Conservation (phyloP, 1,140 invertebrate species). For the Sweltsa coloradensis region DNA sequence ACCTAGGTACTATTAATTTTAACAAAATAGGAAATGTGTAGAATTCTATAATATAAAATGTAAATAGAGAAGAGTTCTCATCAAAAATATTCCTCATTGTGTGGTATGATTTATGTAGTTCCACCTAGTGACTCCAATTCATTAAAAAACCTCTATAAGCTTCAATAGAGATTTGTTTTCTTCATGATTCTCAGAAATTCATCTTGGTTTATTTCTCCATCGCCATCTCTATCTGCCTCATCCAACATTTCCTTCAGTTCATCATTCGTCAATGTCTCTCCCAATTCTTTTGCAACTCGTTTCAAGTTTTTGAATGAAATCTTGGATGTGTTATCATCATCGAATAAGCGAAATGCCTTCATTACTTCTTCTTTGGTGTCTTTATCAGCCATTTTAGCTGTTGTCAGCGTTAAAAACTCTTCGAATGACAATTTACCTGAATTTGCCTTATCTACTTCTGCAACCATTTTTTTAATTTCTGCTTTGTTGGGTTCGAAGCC, state of each 20-base stretch:
- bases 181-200: constrained; percentile 55
- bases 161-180: constrained; percentile 50
- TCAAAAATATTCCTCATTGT: no score
- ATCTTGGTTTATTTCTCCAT: constrained; percentile 45
- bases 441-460: constrained; percentile 37
- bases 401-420: constrained; percentile 42
- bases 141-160: no score
- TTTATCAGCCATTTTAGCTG: constrained; percentile 45
- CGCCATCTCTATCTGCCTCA: constrained; percentile 48
- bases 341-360: constrained; percentile 51
- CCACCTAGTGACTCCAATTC: no score
- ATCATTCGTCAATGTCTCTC: constrained; percentile 24
- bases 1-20: no score
- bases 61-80: no score
- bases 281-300: constrained; percentile 38
- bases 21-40: no score
- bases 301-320: constrained; percentile 44
- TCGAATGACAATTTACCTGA: constrained; percentile 29
- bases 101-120: no score
- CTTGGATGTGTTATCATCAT: constrained; percentile 47
- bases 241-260: constrained; percentile 46
- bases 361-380: constrained; percentile 49
- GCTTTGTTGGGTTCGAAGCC: constrained; percentile 47
- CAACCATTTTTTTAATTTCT: constrained; percentile 41
- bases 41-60: no score